Percentiles rank a stretch among this genome's conserved stretches.
Conservation (phyloP, 2,113 vertebrate genomes). For the Motacilla tschutschensis region DNA sequence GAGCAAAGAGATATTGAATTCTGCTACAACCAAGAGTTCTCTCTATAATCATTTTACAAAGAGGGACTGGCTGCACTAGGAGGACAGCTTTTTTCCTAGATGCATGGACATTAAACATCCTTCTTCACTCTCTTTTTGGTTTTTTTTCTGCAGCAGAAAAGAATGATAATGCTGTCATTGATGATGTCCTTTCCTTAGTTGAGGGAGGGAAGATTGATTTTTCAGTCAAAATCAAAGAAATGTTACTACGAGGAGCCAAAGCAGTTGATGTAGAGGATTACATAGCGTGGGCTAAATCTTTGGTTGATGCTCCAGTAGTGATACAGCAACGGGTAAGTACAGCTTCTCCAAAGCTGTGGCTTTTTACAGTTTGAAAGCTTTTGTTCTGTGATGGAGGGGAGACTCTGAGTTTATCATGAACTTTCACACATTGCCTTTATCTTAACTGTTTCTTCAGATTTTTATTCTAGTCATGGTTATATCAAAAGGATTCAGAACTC, state of each 20-base stretch:
- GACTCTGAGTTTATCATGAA: background rate
- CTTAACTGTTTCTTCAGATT: background rate
- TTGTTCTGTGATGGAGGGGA: background rate
- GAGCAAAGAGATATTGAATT: background rate
- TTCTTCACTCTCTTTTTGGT: background rate
- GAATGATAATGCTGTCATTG: conserved; percentile 49
- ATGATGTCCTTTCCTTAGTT: conserved; percentile 79
- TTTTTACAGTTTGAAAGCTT: background rate
- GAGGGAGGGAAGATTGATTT: conserved; percentile 75
- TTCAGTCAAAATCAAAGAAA: conserved; percentile 77
- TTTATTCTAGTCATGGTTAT: background rate
- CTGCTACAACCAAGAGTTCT: background rate
- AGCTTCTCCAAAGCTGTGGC: background rate
- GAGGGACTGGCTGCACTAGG: background rate
- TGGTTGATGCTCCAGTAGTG: conserved; percentile 76
- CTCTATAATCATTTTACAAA: background rate
- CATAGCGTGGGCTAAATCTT: conserved; percentile 77
- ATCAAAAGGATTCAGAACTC: background rate
- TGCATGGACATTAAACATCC: background rate
- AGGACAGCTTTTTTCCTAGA: background rate
- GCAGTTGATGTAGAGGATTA: conserved; percentile 70
- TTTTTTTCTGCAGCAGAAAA: conserved; percentile 7
- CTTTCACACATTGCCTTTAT: background rate
- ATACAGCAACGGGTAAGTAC: conserved; percentile 62
- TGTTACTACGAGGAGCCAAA: conserved; percentile 55